Conservation (phyloP, 2,888 invertebrate species). For the Xestia ashworthii region DNA sequence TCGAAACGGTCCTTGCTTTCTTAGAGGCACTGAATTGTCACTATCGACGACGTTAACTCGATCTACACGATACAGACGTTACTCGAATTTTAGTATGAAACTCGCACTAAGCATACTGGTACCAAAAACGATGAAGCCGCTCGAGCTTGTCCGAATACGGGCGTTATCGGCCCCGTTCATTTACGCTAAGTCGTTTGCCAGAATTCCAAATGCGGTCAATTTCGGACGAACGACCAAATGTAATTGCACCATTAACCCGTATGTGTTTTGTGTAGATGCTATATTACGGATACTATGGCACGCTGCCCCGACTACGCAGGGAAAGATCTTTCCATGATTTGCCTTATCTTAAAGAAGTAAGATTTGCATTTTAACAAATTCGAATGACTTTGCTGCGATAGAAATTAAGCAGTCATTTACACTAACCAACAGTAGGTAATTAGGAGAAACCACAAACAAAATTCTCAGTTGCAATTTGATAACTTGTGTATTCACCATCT, state of each 20-base stretch:
- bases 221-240: background rate
- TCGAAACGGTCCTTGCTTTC: no score
- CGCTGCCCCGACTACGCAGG: slow-evolving; percentile 93
- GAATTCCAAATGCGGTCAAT: background rate
- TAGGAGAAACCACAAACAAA: slow-evolving; percentile 22
- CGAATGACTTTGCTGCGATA: slow-evolving; percentile 75
- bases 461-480: slow-evolving; percentile 12
- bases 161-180: background rate
- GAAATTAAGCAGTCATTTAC: slow-evolving; percentile 35
- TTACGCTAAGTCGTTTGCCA: background rate
- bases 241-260: slow-evolving; percentile 41
- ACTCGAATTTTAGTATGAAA: no score
- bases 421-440: slow-evolving; percentile 21
- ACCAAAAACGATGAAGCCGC: background rate
- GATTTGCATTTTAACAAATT: slow-evolving; percentile 77
- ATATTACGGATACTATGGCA: slow-evolving; percentile 93
- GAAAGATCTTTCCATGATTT: slow-evolving; percentile 95
- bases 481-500: slow-evolving; percentile 30
- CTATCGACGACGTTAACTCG: no score
- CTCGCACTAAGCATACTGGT: no score
- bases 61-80: no score
- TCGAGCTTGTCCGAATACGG: background rate
- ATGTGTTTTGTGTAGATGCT: slow-evolving; percentile 91
- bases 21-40: no score
- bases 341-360: slow-evolving; percentile 95